Conservation (phyloP, 2,113 vertebrate species). For the Tursiops truncatus region DNA sequence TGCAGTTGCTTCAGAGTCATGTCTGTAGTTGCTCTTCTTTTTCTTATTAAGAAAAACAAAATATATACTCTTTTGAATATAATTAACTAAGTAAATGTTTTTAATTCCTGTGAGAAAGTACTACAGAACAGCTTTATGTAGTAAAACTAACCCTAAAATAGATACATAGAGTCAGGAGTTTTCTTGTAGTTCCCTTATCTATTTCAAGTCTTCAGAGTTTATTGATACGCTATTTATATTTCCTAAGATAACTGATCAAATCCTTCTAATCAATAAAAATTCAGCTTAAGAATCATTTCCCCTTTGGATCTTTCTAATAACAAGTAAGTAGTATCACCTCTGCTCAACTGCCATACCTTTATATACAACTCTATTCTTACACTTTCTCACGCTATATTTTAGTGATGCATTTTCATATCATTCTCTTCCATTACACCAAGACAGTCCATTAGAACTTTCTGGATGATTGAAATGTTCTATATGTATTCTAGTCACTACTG, state of each 20-base stretch:
- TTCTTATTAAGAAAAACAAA: background rate
- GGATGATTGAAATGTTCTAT: no score
- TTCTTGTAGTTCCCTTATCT: background rate
- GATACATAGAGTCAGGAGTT: background rate
- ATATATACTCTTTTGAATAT: background rate
- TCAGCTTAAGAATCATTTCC: background rate
- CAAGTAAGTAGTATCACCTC: background rate
- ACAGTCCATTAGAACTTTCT: background rate
- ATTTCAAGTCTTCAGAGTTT: background rate
- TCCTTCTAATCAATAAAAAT: constrained; percentile 1
- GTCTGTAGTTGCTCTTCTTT: background rate
- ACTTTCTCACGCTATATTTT: background rate
- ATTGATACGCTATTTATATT: background rate
- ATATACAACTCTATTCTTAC: background rate
- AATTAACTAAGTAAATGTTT: background rate
- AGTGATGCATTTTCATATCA: background rate
- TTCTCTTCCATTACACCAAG: background rate
- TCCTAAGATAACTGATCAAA: background rate
- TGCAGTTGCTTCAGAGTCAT: background rate
- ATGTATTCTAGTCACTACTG: no score
- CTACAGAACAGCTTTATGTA: background rate
- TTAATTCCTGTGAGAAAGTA: background rate
- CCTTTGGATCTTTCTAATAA: background rate
- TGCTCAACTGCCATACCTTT: background rate
- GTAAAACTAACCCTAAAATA: background rate